A percentile compares a stretch with the other conserved stretches of the same genome.
These are phyloP conservation scores for Helogale parvula DNA, from an alignment of 2,113 vertebrate species.

Conservation along the genomic window DNA sequence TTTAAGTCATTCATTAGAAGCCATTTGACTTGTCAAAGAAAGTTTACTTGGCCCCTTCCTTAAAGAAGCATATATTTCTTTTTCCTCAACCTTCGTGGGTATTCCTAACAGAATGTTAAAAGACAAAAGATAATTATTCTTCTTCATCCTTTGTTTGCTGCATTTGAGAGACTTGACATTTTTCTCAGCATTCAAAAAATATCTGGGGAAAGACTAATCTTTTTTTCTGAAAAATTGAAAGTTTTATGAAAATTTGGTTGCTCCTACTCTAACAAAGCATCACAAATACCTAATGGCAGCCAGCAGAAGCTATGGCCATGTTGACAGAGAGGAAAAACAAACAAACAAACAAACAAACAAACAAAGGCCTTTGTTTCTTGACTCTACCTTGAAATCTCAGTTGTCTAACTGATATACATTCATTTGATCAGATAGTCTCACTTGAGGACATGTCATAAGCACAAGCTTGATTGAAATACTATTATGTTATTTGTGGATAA, in stretches of 20 bases:
- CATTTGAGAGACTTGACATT: background rate
- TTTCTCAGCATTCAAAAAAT: background rate
- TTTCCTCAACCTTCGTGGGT: background rate
- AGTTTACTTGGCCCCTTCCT: background rate
- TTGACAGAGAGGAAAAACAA: background rate
- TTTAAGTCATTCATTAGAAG: background rate
- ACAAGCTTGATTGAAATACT: background rate
- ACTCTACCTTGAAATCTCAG: background rate
- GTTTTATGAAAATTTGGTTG: background rate
- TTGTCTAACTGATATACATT: background rate
- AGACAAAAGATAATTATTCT: background rate
- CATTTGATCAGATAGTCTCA: background rate
- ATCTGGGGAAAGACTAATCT: background rate
- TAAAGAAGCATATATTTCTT: background rate
- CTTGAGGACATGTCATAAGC: background rate
- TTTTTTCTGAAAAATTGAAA: background rate
- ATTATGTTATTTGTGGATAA: background rate
- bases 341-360: background rate
- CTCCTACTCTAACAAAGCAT: background rate
- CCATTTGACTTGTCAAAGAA: background rate
- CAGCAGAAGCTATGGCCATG: background rate
- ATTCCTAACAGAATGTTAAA: background rate
- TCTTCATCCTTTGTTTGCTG: background rate
- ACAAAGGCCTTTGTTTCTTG: background rate
- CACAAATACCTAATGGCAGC: background rate